These are phyloP conservation scores for Tuberolachnus salignus DNA, from an alignment of 2,888 invertebrate genomes.

Conservation along the genomic window DNA sequence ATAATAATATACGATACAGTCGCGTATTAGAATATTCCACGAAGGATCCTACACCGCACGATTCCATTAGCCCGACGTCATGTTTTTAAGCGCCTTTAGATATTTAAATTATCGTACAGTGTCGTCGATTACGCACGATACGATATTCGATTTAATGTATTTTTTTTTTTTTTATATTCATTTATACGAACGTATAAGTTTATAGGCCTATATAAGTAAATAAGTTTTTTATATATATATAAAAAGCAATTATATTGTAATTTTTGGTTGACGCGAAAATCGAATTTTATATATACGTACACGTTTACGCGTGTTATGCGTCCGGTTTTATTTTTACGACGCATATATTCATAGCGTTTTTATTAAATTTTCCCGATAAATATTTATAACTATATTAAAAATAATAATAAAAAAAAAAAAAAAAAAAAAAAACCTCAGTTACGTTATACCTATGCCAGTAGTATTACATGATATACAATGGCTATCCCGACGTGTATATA, in stretches of 20 bases:
- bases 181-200: too few relatives aligned
- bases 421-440: too few relatives aligned
- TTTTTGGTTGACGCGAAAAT: too few relatives aligned
- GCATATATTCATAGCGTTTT: background rate
- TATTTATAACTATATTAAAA: slow-evolving; percentile 20
- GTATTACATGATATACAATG: slow-evolving; percentile 23
- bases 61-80: background rate
- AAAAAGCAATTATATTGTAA: too few relatives aligned
- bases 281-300: background rate
- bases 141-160: too few relatives aligned
- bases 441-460: too few relatives aligned
- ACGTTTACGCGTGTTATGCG: background rate
- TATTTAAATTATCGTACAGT: background rate
- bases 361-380: slow-evolving; percentile 15
- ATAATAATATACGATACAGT: background rate
- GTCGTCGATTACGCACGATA: too few relatives aligned
- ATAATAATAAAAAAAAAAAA: too few relatives aligned
- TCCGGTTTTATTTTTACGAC: slow-evolving; percentile 4
- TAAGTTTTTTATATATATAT: too few relatives aligned
- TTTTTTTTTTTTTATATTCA: too few relatives aligned
- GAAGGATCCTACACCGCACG: slow-evolving; percentile 2
- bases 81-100: background rate
- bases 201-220: too few relatives aligned
- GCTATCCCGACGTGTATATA: background rate
- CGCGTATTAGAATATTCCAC: background rate